These are phyloP conservation scores for Grapholita molesta DNA, from an alignment of 1,140 invertebrate genomes.

Conservation along the genomic window DNA sequence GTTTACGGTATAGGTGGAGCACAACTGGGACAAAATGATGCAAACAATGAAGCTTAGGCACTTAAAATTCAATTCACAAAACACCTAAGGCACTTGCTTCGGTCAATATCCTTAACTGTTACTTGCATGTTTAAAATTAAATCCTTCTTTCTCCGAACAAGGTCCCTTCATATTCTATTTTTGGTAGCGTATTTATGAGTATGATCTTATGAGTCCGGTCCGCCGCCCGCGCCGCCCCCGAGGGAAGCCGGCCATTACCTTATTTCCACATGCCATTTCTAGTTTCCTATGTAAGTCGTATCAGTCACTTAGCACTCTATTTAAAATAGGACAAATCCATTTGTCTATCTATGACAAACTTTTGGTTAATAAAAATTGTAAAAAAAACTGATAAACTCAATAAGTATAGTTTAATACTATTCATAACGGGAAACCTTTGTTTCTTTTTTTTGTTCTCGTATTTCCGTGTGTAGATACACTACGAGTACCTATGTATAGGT, in stretches of 20 bases:
- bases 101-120: background rate
- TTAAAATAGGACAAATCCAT: background rate
- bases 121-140: background rate
- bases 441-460: too few species aligned
- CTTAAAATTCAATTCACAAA: background rate
- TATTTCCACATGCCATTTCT: slow-evolving; percentile 52
- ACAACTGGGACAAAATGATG: too few species aligned
- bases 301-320: background rate
- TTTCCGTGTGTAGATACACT: too few species aligned
- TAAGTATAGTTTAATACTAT: too few species aligned
- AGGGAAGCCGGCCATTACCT: slow-evolving; percentile 65
- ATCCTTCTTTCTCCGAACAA: background rate
- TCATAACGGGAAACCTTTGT: too few species aligned
- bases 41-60: background rate
- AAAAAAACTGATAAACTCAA: too few species aligned
- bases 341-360: background rate
- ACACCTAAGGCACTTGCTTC: background rate
- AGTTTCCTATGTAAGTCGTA: background rate
- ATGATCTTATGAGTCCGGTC: slow-evolving; percentile 18
- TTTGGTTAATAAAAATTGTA: too few species aligned
- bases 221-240: slow-evolving; percentile 36
- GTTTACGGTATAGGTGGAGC: too few species aligned
- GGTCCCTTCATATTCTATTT: background rate
- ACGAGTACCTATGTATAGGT: too few species aligned
- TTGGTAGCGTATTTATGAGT: background rate